phyloP scores from a whole-genome alignment of 2,888 invertebrate genomes.

The Timema podura region DNA sequence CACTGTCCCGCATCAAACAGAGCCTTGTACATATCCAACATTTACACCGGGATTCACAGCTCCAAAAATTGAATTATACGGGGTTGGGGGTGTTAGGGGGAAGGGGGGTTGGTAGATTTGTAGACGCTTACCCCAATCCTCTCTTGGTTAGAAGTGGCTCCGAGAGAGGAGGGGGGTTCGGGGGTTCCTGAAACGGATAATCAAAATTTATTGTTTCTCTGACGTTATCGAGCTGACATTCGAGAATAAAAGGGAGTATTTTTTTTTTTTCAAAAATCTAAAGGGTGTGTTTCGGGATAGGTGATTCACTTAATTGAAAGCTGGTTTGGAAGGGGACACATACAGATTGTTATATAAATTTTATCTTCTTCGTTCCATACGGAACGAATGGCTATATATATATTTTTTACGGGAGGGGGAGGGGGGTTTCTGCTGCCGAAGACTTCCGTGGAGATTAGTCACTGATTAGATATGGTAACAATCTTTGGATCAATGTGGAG shows the following conservation, averaged over 20 bases:
- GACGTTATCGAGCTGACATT: slow-evolving; percentile 2
- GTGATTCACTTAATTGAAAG: slow-evolving; percentile 13
- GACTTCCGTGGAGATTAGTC: no score
- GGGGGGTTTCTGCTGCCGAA: no score
- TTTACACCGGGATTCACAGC: no score
- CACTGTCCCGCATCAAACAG: no score
- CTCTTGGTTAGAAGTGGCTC: background rate
- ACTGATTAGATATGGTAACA: no score
- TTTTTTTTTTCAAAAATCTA: no score
- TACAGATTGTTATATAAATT: background rate
- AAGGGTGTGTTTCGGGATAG: background rate
- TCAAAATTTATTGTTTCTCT: slow-evolving; percentile 23
- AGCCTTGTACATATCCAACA: no score
- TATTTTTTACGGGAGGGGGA: no score
- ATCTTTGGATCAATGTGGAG: no score
- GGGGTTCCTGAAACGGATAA: slow-evolving; percentile 24
- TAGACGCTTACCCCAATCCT: slow-evolving; percentile 16
- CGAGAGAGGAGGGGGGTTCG: slow-evolving; percentile 6
- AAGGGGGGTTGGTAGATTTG: slow-evolving; percentile 39
- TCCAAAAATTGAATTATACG: background rate
- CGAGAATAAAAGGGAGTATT: no score
- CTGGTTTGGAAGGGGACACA: background rate
- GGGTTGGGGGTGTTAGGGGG: background rate
- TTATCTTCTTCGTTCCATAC: slow-evolving; percentile 6
- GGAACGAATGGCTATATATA: background rate